Conservation (phyloP, 2,797 vertebrate genomes). For the Hemibagrus guttatus region DNA sequence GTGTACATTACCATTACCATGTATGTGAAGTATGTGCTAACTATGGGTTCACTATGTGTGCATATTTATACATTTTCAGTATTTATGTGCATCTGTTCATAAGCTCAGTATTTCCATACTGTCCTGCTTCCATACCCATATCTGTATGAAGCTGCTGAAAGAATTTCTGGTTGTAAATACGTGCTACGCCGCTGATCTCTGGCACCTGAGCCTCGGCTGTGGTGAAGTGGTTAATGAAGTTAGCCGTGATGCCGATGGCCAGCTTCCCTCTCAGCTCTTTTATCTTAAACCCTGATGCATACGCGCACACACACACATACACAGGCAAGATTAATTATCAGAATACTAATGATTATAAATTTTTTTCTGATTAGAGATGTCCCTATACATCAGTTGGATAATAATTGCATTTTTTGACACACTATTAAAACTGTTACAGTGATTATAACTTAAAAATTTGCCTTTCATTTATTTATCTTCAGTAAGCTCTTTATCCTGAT, state of each 20-base stretch:
- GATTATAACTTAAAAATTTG: too few species aligned
- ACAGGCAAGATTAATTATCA: background rate
- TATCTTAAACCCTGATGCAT: constrained; percentile 81
- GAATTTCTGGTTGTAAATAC: constrained; percentile 96
- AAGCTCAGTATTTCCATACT: constrained; percentile 20
- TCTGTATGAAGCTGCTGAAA: constrained; percentile 87
- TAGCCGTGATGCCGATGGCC: constrained; percentile 93
- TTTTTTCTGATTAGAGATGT: background rate
- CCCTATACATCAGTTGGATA: background rate
- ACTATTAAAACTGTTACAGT: background rate
- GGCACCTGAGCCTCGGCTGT: constrained; percentile 84
- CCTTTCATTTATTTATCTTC: background rate
- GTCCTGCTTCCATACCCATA: constrained; percentile 73
- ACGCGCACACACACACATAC: background rate
- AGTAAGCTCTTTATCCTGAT: background rate
- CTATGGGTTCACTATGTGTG: background rate
- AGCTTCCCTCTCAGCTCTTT: constrained; percentile 91
- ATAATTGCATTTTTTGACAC: background rate
- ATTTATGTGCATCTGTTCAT: background rate
- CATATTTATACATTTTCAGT: background rate
- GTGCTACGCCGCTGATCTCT: constrained; percentile 93
- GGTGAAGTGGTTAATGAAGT: constrained; percentile 86
- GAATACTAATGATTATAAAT: background rate
- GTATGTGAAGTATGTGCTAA: background rate
- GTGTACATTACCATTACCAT: background rate